These are phyloP conservation scores for Cheilosia vernalis DNA, from an alignment of 2,888 invertebrate species.

Conservation along the genomic window DNA sequence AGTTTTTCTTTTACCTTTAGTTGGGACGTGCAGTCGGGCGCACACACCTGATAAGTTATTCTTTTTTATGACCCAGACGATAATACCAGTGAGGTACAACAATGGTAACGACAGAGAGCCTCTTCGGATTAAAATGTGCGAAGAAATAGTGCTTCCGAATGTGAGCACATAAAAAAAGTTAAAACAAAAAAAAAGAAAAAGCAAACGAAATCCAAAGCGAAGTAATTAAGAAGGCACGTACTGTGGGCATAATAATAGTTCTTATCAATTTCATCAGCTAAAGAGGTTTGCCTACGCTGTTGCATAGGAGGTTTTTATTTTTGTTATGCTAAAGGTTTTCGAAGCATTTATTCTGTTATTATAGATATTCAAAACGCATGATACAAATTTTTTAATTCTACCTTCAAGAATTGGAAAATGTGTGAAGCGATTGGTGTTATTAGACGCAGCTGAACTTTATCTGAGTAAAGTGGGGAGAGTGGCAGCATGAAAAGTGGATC, in stretches of 20 bases:
- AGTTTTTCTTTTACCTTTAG: background rate
- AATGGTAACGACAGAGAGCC: constrained; percentile 61
- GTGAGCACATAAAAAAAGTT: constrained; percentile 5
- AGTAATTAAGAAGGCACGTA: constrained; percentile 60
- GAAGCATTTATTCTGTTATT: constrained; percentile 73
- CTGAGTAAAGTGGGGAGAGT: background rate
- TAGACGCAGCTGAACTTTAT: background rate
- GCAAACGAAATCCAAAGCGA: constrained; percentile 20
- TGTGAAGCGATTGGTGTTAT: background rate
- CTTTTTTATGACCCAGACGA: constrained; percentile 69
- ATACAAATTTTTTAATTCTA: constrained; percentile 79
- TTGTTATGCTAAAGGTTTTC: background rate
- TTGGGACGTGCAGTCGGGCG: constrained; percentile 34
- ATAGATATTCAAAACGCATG: constrained; percentile 78
- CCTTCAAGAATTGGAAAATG: constrained; percentile 16
- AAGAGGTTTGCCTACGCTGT: constrained; percentile 30
- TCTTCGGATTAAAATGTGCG: constrained; percentile 44
- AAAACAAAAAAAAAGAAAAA: too few relatives aligned
- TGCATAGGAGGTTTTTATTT: background rate
- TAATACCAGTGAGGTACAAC: constrained; percentile 39
- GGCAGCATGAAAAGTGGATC: too few relatives aligned
- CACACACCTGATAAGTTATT: constrained; percentile 62
- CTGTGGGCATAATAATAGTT: constrained; percentile 17
- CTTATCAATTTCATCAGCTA: constrained; percentile 52
- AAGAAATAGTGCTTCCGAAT: constrained; percentile 60